These are phyloP conservation scores for Thyatira batis DNA, from an alignment of 2,888 invertebrate genomes.

Conservation along the genomic window DNA sequence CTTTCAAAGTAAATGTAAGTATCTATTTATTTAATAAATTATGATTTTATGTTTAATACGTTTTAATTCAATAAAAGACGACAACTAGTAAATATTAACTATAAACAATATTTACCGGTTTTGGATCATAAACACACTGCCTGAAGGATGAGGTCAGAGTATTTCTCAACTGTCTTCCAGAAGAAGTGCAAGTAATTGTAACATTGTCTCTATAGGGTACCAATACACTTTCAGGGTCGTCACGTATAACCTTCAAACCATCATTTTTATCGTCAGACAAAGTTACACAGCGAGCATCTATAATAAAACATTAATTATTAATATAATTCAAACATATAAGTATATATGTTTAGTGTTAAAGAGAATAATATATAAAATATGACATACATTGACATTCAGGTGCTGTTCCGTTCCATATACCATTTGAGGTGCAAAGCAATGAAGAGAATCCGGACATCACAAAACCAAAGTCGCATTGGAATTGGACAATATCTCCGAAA, in stretches of 20 bases:
- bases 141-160: slow-evolving; percentile 93
- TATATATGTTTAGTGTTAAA: not conserved
- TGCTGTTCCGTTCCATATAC: slow-evolving; percentile 95
- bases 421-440: slow-evolving; percentile 93
- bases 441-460: slow-evolving; percentile 94
- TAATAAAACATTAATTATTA: slow-evolving; percentile 30
- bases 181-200: slow-evolving; percentile 90
- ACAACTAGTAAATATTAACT: not conserved
- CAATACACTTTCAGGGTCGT: slow-evolving; percentile 91
- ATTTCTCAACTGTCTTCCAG: slow-evolving; percentile 89
- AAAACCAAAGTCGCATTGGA: slow-evolving; percentile 97
- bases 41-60: too few relatives aligned
- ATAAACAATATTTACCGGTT: slow-evolving; percentile 80
- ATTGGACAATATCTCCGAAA: slow-evolving; percentile 93
- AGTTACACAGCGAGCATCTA: slow-evolving; percentile 95
- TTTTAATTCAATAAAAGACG: not conserved
- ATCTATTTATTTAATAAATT: too few relatives aligned
- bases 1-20: too few relatives aligned
- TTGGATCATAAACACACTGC: slow-evolving; percentile 98
- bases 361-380: slow-evolving; percentile 1
- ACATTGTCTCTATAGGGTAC: slow-evolving; percentile 96
- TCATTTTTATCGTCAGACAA: slow-evolving; percentile 94
- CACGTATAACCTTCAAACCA: slow-evolving; percentile 89
- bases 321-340: not conserved
- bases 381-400: slow-evolving; percentile 96